phyloP scores from a whole-genome alignment of 2,888 invertebrate species.

The Limnephilus marmoratus region DNA sequence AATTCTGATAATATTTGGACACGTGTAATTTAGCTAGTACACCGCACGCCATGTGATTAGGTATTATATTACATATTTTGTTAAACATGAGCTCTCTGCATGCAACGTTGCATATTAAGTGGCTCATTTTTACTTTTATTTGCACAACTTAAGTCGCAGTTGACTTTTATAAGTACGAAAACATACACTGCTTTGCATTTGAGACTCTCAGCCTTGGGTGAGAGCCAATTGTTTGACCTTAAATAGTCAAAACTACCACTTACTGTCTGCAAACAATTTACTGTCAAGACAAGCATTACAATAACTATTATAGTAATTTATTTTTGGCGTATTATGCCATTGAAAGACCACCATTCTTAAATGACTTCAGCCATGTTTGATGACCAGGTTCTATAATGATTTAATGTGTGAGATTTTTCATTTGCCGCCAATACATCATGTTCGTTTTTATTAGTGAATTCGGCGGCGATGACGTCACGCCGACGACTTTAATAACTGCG shows the following conservation, averaged over 20 bases:
- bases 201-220: slow-evolving; percentile 12
- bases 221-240: slow-evolving; percentile 12
- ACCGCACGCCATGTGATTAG: slow-evolving; percentile 31
- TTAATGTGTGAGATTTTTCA: no score
- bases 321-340: no score
- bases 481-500: no score
- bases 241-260: not conserved
- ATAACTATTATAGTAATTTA: no score
- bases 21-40: not conserved
- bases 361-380: no score
- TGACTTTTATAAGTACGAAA: slow-evolving; percentile 26
- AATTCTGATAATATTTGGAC: slow-evolving; percentile 17
- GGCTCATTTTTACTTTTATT: not conserved
- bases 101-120: slow-evolving; percentile 35
- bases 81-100: not conserved
- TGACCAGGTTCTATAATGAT: no score
- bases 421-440: no score
- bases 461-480: no score
- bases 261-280: not conserved
- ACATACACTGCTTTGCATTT: not conserved
- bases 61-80: slow-evolving; percentile 16
- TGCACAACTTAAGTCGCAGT: slow-evolving; percentile 10
- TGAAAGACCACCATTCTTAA: no score
- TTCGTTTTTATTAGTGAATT: no score
- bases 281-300: not conserved